Evolutionary conservation across 2,888 invertebrate species (phyloP).

Genomic region (Agrotis exclamationis): DNA sequence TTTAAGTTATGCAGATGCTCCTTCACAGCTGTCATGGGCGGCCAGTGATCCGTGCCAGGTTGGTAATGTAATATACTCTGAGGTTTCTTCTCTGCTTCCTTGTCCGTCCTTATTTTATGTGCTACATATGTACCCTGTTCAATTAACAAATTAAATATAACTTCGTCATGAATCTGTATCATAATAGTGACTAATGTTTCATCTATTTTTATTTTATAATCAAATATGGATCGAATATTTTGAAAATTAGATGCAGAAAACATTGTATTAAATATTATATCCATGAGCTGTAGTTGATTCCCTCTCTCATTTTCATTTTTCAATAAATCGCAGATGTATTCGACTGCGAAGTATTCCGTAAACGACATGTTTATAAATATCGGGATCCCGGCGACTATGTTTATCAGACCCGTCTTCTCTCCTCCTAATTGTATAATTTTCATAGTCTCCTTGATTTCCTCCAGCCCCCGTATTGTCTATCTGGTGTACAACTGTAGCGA

Average conservation of each 20-base stretch:
- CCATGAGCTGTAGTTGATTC: background rate
- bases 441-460: slow-evolving; percentile 20
- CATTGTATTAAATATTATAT: slow-evolving; percentile 8
- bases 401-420: slow-evolving; percentile 44
- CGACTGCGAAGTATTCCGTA: slow-evolving; percentile 50
- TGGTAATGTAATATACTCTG: too few species aligned
- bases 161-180: background rate
- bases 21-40: too few species aligned
- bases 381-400: slow-evolving; percentile 27
- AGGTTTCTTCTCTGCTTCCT: too few species aligned
- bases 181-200: background rate
- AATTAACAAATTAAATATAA: slow-evolving; percentile 12
- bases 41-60: too few species aligned
- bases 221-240: slow-evolving; percentile 5
- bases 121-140: background rate
- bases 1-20: too few species aligned
- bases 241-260: background rate
- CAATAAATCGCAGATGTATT: slow-evolving; percentile 37
- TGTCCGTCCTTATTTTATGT: too few species aligned
- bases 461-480: too few species aligned
- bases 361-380: slow-evolving; percentile 46
- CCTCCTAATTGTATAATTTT: slow-evolving; percentile 29
- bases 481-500: too few species aligned
- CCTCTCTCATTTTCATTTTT: slow-evolving; percentile 13
- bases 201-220: slow-evolving; percentile 6